Evolutionary conservation across 2,888 invertebrate genomes (phyloP).

Genomic region (Strigamia transsilvanica): DNA sequence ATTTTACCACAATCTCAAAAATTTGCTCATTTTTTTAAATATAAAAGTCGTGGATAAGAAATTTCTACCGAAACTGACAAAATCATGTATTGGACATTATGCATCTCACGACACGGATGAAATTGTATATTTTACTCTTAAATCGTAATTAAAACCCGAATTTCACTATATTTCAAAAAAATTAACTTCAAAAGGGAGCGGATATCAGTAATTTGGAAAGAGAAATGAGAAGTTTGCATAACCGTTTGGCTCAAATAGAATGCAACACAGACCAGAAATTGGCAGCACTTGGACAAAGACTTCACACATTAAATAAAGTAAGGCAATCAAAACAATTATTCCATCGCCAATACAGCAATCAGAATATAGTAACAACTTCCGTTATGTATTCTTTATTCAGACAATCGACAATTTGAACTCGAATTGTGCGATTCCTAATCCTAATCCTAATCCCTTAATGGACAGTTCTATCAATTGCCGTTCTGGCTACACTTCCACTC

Average conservation of each 20-base stretch:
- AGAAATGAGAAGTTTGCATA: neutral
- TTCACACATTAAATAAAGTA: neutral
- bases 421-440: neutral
- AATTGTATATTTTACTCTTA: neutral
- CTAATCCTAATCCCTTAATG: neutral
- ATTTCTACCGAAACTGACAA: neutral
- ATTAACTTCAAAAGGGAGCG: neutral
- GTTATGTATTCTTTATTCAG: neutral
- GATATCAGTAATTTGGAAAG: neutral
- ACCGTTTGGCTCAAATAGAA: neutral
- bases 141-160: neutral
- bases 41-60: neutral
- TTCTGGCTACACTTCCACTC: neutral
- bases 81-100: neutral
- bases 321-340: no score
- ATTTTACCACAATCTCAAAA: no score
- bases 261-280: neutral
- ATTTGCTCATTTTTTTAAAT: neutral
- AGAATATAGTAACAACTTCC: no score
- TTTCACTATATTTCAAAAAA: neutral
- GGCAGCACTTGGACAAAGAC: neutral
- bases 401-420: slow-evolving; percentile 3
- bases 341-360: no score
- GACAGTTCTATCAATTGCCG: neutral
- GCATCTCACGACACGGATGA: neutral